Conservation (phyloP, 2,797 vertebrate genomes). For the Muscicapa comitata region DNA sequence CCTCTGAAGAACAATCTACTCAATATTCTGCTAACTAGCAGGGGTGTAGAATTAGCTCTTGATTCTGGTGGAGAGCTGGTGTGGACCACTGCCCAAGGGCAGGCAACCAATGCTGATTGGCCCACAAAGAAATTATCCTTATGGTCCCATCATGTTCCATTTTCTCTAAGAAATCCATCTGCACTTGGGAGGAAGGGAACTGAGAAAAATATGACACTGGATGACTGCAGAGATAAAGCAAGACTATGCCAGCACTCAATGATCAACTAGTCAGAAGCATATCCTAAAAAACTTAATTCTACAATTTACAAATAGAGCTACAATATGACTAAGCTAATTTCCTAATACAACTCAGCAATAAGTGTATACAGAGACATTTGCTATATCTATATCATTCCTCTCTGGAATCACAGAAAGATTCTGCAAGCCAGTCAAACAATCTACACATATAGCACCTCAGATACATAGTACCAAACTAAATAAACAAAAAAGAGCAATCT, state of each 20-base stretch:
- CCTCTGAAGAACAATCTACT: neutral
- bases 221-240: neutral
- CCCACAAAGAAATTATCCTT: neutral
- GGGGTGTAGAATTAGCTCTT: neutral
- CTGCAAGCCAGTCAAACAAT: neutral
- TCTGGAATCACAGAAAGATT: neutral
- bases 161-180: neutral
- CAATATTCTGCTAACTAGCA: neutral
- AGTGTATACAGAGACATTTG: neutral
- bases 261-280: neutral
- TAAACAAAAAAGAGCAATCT: neutral
- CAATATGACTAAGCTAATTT: neutral
- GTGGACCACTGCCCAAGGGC: neutral
- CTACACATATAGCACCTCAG: neutral
- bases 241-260: neutral
- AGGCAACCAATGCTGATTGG: neutral
- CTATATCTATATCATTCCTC: neutral
- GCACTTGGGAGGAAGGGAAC: neutral
- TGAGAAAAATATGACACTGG: neutral
- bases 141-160: rapidly evolving
- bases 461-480: neutral
- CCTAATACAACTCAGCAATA: neutral
- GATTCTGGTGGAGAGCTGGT: neutral
- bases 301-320: neutral
- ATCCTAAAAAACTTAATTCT: neutral